Base-by-base conservation (phyloP, 1,140 invertebrate genomes). In the Palaemon carinicauda region DNA sequence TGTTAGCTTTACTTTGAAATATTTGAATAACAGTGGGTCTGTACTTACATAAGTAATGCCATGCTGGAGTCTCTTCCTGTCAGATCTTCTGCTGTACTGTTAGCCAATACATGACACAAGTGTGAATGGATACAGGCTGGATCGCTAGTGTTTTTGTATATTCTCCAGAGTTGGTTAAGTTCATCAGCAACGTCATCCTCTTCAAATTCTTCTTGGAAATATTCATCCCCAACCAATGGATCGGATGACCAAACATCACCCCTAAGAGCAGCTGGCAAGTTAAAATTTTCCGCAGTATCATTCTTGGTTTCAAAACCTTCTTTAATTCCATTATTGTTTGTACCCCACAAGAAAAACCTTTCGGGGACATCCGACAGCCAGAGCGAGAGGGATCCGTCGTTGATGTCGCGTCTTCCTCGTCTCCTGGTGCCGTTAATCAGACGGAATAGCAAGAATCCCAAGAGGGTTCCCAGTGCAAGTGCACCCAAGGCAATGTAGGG, bases 161-260 rank as follows among this genome's bases (percentile, higher is more conserved):
- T 50, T 56, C 65, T 50, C 84, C 84, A 86, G 54, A 86, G 77
- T 7, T 80, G 77, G 84, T 86, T 86, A 4, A 86, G 75, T 27
- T 80, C 65, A 77, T 86, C 56, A 12, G 78, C 84, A 29, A 86
- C 21, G 29, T 85, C 83, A 29, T 85, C 83, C 77, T 85, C 83
- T 17, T 85, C 74, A 17, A 80, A 41, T 1, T 79, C 29, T 9
- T 71, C 75, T 0, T 7, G 31, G 60, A 71, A 65, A 12, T 69
- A 31, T 19, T 71, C 51, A 19, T 85, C 83, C 17, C 29, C 74
- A 14, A 79, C 83, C 41, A 79, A 24, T 14, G 84, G 77, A 29
- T 79, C 65, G 12, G 84, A 73, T n/a, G 84, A 80, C 84, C 84
- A 80, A 5, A 80, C n/a, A 21, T 79, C 75, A 24, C 83, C 83